Conservation (phyloP, 2,797 vertebrate genomes). For the Onychomys torridus region DNA sequence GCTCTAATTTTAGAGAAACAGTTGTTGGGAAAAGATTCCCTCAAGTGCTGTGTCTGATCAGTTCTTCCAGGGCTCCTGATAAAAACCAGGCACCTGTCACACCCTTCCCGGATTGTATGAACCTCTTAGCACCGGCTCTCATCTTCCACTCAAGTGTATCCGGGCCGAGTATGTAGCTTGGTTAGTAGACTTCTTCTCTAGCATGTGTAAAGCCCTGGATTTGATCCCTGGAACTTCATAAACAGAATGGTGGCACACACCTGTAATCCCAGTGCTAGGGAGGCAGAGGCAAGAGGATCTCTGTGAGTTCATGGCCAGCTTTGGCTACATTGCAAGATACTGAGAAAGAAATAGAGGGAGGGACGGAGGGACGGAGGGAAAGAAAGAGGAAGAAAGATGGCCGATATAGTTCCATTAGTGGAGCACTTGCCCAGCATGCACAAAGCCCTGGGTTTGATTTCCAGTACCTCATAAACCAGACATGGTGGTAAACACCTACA, state of each 20-base stretch:
- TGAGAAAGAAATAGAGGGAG: background rate
- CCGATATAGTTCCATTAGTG: background rate
- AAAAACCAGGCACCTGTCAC: background rate
- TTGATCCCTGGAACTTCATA: background rate
- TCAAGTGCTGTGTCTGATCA: background rate
- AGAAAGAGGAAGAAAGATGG: background rate
- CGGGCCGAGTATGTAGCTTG: too few relatives aligned
- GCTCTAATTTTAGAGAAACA: background rate
- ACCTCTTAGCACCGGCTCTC: background rate
- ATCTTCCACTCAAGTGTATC: constrained; percentile 5
- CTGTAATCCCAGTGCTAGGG: background rate
- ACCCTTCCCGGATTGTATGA: background rate
- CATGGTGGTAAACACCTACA: background rate
- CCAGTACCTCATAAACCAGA: background rate
- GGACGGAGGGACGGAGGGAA: accelerated
- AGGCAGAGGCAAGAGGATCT: background rate
- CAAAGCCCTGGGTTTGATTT: background rate
- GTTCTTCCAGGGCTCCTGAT: background rate
- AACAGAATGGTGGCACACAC: background rate
- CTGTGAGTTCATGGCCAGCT: background rate
- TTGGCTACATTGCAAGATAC: background rate
- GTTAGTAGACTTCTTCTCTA: background rate
- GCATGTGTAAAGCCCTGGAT: background rate
- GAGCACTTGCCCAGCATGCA: background rate
- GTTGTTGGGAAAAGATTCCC: background rate